Evolutionary conservation across 2,113 vertebrate species (phyloP), one percentile per base, ranked within the genome.

Genomic region (Montifringilla adamsi): DNA sequence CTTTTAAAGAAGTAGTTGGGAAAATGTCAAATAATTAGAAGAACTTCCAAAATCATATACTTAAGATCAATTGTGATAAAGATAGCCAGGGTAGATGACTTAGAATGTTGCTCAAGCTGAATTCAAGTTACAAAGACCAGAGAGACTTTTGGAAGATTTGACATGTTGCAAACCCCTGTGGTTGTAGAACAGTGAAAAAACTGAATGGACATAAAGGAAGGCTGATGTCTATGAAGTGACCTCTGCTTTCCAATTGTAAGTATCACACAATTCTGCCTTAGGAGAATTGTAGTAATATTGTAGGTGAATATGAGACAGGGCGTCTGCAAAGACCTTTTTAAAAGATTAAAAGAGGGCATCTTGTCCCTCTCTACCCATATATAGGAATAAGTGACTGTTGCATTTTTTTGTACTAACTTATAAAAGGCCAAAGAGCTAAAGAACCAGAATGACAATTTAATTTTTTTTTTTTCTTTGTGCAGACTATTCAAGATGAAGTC

Each of bases 341-440:
- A 28, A 69, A 55, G 13, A 33, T 47, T 53, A 19, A 47, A 73
- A 80, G 30, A 41, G 8, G 10, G 3, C 11, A 56, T 69, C 69
- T 86, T 66, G 19, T 44, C 27, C 21, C 24, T 56, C 30, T 90
- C 28, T 75, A 14, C 4, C 9, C 2, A 9, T 22, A 17, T 15
- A 8, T 21, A 46, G 27, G 6, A 68, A 10, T 6, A 76, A 35
- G 5, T 66, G 28, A 43, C 4, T 0, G 0, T 24, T 77, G 14
- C 2, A 17, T 18, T 43, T 62, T 59, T 79, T 90, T 37, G 39
- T 39, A 33, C 4, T 47, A 44, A 49, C 3, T 87, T 44, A 63
- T 76, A 39, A 75, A 73, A 16, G 30, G 20, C 39, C 74, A 13
- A 87, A 86, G 16, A 77, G 9, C 20, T 86, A 23, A 76, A 83